These are phyloP conservation scores for Mesorhabditis spiculigera DNA, from an alignment of 2,888 invertebrate genomes.

Conservation along the genomic window DNA sequence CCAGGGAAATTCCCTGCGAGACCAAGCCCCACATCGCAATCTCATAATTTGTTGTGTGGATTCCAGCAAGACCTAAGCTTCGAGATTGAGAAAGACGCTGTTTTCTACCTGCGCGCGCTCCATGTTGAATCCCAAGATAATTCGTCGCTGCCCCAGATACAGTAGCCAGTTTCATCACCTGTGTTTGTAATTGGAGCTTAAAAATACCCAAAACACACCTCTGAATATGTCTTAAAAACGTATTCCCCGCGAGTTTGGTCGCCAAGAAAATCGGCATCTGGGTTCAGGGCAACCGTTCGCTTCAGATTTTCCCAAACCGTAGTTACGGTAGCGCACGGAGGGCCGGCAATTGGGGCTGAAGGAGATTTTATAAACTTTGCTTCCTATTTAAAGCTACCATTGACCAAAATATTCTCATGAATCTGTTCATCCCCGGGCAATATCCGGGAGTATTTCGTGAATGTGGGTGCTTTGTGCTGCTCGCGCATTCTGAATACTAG, in stretches of 20 bases:
- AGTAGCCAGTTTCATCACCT: neutral
- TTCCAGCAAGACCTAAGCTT: slow-evolving; percentile 41
- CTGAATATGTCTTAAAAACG: slow-evolving; percentile 21
- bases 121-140: too few species aligned
- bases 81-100: neutral
- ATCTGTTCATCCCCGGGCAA: slow-evolving; percentile 44
- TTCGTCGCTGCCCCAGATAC: too few species aligned
- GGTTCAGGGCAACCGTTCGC: slow-evolving; percentile 19
- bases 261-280: slow-evolving; percentile 22
- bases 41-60: slow-evolving; percentile 52
- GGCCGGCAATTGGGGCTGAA: slow-evolving; percentile 33
- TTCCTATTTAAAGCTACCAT: slow-evolving; percentile 18
- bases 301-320: slow-evolving; percentile 34
- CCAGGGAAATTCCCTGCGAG: slow-evolving; percentile 85
- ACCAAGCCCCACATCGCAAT: slow-evolving; percentile 33
- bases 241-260: slow-evolving; percentile 26
- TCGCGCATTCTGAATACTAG: neutral
- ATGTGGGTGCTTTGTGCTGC: slow-evolving; percentile 13
- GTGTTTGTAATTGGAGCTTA: neutral
- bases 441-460: slow-evolving; percentile 31
- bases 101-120: neutral
- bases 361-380: neutral
- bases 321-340: slow-evolving; percentile 31
- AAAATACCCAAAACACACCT: slow-evolving; percentile 9
- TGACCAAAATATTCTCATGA: slow-evolving; percentile 34